Percentiles rank a stretch among this genome's conserved stretches.
phyloP scores from a whole-genome alignment of 2,797 vertebrate genomes.

The Psittacula derbiana region DNA sequence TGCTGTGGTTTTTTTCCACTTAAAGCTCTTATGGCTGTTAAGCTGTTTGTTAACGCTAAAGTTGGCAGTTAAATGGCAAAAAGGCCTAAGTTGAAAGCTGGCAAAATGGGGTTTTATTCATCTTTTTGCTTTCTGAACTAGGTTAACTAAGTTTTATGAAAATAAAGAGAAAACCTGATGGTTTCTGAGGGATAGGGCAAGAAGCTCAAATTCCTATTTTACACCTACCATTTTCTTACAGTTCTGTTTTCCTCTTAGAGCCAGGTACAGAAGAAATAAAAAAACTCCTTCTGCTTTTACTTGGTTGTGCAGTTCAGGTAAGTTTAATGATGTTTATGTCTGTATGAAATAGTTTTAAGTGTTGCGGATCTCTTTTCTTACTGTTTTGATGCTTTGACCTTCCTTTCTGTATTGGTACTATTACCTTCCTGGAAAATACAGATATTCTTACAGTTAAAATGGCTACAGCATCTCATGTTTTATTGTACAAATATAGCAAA shows the following conservation, averaged over 20 bases:
- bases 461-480: not conserved
- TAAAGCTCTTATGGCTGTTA: not conserved
- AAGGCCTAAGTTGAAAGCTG: not conserved
- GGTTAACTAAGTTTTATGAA: not conserved
- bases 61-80: not conserved
- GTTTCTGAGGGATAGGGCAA: not conserved
- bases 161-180: not conserved
- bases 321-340: conserved; percentile 15
- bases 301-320: conserved; percentile 97
- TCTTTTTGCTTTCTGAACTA: not conserved
- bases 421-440: not conserved
- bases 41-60: not conserved
- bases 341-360: not conserved
- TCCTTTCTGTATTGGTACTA: not conserved
- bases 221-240: not conserved
- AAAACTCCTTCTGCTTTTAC: conserved; percentile 90
- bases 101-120: not conserved
- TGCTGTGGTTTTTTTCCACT: not conserved
- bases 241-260: conserved; percentile 71
- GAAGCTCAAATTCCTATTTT: not conserved
- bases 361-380: not conserved
- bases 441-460: not conserved
- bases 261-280: conserved; percentile 93
- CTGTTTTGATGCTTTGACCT: not conserved
- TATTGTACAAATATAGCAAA: not conserved